A percentile compares a stretch with the other conserved stretches of the same genome.
These are phyloP conservation scores for Thaleichthys pacificus DNA, from an alignment of 2,797 vertebrate species.

Conservation along the genomic window DNA sequence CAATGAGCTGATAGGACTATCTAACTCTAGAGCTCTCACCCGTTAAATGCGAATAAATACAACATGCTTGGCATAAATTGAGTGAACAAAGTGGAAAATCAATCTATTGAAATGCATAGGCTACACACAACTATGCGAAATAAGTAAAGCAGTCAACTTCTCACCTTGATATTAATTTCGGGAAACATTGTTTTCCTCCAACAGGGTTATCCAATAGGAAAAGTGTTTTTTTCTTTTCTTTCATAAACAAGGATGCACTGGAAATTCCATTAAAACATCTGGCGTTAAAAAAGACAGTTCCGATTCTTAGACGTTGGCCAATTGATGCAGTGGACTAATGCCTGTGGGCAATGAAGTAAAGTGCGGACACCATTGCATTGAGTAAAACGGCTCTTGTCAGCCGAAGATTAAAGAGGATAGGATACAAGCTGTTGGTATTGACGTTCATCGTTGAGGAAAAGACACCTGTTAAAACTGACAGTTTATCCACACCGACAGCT, in stretches of 20 bases:
- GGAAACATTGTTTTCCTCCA: slow-evolving; percentile 23
- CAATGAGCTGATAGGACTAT: too few relatives aligned
- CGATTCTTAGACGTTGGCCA: too few relatives aligned
- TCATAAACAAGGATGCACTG: neutral
- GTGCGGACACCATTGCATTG: neutral
- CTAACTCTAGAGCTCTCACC: too few relatives aligned
- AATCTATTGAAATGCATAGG: neutral
- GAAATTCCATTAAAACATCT: neutral
- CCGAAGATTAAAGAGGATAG: slow-evolving; percentile 6
- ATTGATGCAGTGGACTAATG: too few relatives aligned
- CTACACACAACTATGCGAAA: neutral
- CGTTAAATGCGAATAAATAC: too few relatives aligned
- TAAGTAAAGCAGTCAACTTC: neutral
- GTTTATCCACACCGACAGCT: neutral
- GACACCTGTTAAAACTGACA: slow-evolving; percentile 2
- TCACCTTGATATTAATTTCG: slow-evolving; percentile 25
- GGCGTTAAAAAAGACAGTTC: neutral
- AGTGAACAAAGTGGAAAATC: neutral
- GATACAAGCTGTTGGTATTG: slow-evolving; percentile 7
- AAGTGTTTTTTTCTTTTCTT: neutral
- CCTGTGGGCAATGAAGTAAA: too few relatives aligned
- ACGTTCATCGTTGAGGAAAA: neutral
- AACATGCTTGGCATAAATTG: too few relatives aligned
- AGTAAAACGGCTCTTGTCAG: neutral
- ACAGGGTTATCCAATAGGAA: neutral